Conservation (phyloP, 2,797 vertebrate genomes). For the Craterocephalus amniculus region DNA sequence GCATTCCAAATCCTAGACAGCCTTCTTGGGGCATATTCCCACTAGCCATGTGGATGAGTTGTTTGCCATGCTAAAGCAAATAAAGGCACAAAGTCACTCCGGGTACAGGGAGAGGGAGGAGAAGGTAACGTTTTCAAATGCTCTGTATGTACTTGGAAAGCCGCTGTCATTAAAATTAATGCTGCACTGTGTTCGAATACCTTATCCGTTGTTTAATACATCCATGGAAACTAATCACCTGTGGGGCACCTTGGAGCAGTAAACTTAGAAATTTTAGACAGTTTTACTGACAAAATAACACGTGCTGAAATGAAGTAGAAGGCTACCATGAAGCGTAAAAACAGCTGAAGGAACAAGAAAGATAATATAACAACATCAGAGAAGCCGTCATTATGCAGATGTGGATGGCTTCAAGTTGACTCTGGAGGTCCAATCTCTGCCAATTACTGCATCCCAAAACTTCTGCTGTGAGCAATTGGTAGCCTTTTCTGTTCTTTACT, state of each 20-base stretch:
- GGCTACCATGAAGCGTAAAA: conserved; percentile 46
- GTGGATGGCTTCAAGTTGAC: conserved; percentile 45
- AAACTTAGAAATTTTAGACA: conserved; percentile 44
- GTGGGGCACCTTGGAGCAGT: conserved; percentile 43
- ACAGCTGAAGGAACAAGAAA: conserved; percentile 46
- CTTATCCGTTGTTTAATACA: conserved; percentile 51
- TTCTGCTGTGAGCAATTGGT: conserved; percentile 62
- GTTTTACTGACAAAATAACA: conserved; percentile 53
- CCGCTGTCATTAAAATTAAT: conserved; percentile 32
- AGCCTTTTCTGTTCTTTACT: conserved; percentile 66
- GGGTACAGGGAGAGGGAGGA: neutral
- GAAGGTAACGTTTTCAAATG: neutral
- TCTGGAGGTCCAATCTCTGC: conserved; percentile 67
- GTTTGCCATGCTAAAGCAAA: conserved; percentile 11
- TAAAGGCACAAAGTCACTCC: conserved; percentile 12
- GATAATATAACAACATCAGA: conserved; percentile 62
- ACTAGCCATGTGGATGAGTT: neutral
- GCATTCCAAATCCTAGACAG: conserved; percentile 16
- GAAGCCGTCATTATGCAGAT: conserved; percentile 65
- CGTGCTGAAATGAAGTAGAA: conserved; percentile 63
- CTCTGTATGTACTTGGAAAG: conserved; percentile 16
- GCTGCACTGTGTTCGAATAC: conserved; percentile 36
- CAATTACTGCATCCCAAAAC: conserved; percentile 77
- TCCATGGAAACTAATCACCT: conserved; percentile 49
- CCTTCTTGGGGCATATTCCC: neutral